Evolutionary conservation across 2,888 invertebrate genomes (phyloP), one percentile per base, ranked within the genome.

Genomic region (Gisinianus flammeolus): DNA sequence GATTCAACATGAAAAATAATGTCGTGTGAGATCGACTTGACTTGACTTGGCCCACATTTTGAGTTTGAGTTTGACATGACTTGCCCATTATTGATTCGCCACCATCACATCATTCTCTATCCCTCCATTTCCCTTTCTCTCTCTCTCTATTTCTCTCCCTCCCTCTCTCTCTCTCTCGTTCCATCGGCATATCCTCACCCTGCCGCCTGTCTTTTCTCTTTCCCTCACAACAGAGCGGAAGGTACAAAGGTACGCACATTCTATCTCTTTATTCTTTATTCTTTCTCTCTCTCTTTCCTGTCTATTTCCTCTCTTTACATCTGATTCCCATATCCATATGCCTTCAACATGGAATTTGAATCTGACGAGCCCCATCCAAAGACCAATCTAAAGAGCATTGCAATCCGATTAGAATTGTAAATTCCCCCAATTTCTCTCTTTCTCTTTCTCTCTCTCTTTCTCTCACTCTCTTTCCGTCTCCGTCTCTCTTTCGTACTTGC

Each of bases 11-110:
- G 76, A 79, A 79, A 79, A 79, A 79, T 79, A 79, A 76, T 76
- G 79, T 76, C 76, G 72, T 68, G 66, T 35, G 71, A 76, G 76
- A 76, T 76, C 72, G 72, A 58, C 72, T 76, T 79, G 72, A 58
- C 72, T 76, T 79, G 76, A 76, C 79, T 76, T 79, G 79, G 68
- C 79, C 76, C 79, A 79, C 79, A 79, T 79, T 79, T 79, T 78
- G 75, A 75, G 70, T 76, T 67, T 26, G 71, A 28, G 56, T 64
- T 62, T 35, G 72, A 31, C 44, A 26, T 35, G 35, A 78, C 74
- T 78, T 69, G 78, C 68, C 78, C 78, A 78, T 72, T 74, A 78
- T 78, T 78, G 78, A 78, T 78, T 78, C 78, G 28, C 78, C 74
- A 73, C 74, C 78, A 73, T 54, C 77, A 71, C 54, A 56, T 71